Percentiles rank a stretch among this genome's conserved stretches.
Conservation (phyloP, 2,113 vertebrate genomes). For the Sander lucioperca region DNA sequence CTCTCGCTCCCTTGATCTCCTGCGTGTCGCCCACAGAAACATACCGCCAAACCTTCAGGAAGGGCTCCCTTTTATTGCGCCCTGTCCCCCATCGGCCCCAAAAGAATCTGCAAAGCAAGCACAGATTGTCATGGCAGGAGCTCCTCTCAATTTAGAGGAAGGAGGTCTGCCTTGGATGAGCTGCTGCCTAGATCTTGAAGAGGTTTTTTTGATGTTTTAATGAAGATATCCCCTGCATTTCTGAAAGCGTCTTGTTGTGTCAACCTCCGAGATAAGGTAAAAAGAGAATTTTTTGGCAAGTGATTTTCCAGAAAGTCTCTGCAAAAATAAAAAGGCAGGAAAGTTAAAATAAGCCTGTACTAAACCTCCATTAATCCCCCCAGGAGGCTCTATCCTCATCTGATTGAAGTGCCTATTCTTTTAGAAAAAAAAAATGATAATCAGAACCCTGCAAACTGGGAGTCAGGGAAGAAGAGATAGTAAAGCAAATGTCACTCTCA, state of each 20-base stretch:
- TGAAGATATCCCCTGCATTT: conserved; percentile 65
- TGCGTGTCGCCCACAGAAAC: conserved; percentile 78
- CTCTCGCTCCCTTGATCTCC: conserved; percentile 81
- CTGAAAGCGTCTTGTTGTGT: conserved; percentile 60
- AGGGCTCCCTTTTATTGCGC: conserved; percentile 69
- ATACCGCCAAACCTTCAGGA: conserved; percentile 70
- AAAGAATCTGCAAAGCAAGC: conserved; percentile 79
- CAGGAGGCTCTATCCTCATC: conserved; percentile 44
- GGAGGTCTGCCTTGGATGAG: conserved; percentile 65
- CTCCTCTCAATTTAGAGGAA: conserved; percentile 66
- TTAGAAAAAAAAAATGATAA: conserved; percentile 71
- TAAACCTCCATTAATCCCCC: conserved; percentile 67
- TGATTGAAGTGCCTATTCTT: conserved; percentile 68
- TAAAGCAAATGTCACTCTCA: conserved; percentile 69
- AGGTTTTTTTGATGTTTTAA: conserved; percentile 75
- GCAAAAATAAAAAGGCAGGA: conserved; percentile 35
- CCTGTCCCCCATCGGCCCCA: conserved; percentile 57
- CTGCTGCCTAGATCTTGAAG: conserved; percentile 52
- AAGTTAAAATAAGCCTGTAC: conserved; percentile 55
- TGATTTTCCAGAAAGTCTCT: conserved; percentile 67
- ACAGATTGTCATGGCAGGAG: conserved; percentile 63
- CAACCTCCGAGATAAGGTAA: conserved; percentile 65
- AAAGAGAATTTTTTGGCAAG: conserved; percentile 67
- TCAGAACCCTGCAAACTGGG: conserved; percentile 54
- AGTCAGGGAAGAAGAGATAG: conserved; percentile 28